Evolutionary conservation across 2,888 invertebrate genomes (phyloP).

Genomic region (Acanthococcus lagerstroemiae): DNA sequence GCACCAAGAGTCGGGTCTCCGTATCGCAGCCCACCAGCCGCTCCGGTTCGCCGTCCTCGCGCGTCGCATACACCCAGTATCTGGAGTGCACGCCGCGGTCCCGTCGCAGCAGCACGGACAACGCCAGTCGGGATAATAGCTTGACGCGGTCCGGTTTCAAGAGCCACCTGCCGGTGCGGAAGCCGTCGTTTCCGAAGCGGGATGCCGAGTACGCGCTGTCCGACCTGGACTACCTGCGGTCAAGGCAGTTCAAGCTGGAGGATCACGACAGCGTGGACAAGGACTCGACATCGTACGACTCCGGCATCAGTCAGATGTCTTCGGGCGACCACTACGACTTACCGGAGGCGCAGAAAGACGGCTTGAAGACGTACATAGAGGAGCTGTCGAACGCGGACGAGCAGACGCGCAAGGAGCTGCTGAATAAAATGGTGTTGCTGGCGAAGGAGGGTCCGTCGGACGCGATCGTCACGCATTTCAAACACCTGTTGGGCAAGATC

Average conservation of each 20-base stretch:
- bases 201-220: background rate
- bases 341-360: background rate
- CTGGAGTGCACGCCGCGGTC: background rate
- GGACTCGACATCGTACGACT: background rate
- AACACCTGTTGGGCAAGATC: background rate
- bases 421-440: conserved; percentile 7
- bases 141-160: conserved; percentile 40
- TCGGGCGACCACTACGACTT: background rate
- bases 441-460: conserved; percentile 16
- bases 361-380: conserved; percentile 7
- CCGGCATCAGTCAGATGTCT: background rate
- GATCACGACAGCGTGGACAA: conserved; percentile 8
- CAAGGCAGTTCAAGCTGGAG: background rate
- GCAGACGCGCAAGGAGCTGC: background rate
- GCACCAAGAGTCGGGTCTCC: conserved; percentile 54
- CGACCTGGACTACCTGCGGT: background rate
- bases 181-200: background rate
- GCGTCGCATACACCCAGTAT: conserved; percentile 60
- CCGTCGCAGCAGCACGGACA: conserved; percentile 6
- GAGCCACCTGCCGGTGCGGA: background rate
- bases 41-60: conserved; percentile 85
- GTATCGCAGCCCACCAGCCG: conserved; percentile 90
- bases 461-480: conserved; percentile 18
- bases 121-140: conserved; percentile 43
- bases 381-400: background rate